These are phyloP conservation scores for Drosophila ogumai DNA, from an alignment of 1,140 invertebrate genomes.

Conservation along the genomic window DNA sequence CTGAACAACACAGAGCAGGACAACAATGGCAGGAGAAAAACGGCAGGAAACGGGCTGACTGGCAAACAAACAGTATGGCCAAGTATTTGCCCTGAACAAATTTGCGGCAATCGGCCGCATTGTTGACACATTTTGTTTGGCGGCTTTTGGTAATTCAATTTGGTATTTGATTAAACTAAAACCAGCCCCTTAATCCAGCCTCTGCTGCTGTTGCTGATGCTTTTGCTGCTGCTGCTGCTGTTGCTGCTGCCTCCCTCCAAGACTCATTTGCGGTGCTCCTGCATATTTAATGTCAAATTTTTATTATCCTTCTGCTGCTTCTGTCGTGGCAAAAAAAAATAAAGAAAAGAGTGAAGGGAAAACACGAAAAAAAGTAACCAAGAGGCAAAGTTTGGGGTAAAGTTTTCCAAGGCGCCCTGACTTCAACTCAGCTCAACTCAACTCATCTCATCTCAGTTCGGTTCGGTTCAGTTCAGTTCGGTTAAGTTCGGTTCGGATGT, in stretches of 20 bases:
- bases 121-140: conserved; percentile 51
- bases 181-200: conserved; percentile 13
- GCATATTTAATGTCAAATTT: conserved; percentile 80
- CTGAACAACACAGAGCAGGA: conserved; percentile 16
- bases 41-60: conserved; percentile 16
- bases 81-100: conserved; percentile 49
- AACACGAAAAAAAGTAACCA: conserved; percentile 38
- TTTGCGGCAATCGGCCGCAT: conserved; percentile 47
- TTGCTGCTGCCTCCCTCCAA: conserved; percentile 11
- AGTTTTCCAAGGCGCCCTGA: conserved; percentile 72
- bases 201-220: background rate
- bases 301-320: conserved; percentile 63
- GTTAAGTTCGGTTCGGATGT: conserved; percentile 76
- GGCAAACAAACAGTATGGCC: conserved; percentile 31
- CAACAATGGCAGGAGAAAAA: conserved; percentile 22
- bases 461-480: conserved; percentile 36
- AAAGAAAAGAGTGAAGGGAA: conserved; percentile 9
- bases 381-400: conserved; percentile 72
- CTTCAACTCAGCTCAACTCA: conserved; percentile 28
- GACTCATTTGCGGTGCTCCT: conserved; percentile 68
- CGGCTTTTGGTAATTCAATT: conserved; percentile 72
- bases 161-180: conserved; percentile 73
- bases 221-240: background rate
- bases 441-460: conserved; percentile 20
- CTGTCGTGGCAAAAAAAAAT: conserved; percentile 15